Evolutionary conservation across 2,888 invertebrate species (phyloP), one percentile per base, ranked within the genome.

Genomic region (Eremobia ochroleuca): DNA sequence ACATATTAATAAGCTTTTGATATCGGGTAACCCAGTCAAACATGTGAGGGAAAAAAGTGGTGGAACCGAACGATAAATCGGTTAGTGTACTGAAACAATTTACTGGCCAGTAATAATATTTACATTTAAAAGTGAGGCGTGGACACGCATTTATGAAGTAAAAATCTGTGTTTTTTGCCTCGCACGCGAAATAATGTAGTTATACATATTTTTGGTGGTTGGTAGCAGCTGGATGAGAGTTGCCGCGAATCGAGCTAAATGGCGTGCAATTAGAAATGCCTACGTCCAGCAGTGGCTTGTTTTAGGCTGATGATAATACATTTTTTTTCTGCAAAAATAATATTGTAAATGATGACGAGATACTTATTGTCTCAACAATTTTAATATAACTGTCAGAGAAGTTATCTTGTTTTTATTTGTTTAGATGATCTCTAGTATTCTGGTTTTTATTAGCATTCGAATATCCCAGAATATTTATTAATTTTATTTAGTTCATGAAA

Each of bases 61-160:
- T 72, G 79, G 40, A 25, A 58, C 37, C 55, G 15, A 28, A 61
- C 76, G 82, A 85, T 82, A 85, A 78, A 71, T 71, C 71, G 52
- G 59, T 76, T 71, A 76, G 67, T 76, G 61, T 62, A 49, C 61
- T 52, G 40, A 69, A 58, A 69, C 65, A 85, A 72, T 82, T 85
- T 65, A 67, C 59, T 61, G 70, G 68, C 31, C 46, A 40, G 46
- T 76, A 25, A 68, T 55, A n/a, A 76, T 82, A 82, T 82, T 76
- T 68, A 75, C 37, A 55, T 71, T 72, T 72, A 43, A 76, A 82
- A 72, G 28, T 66, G 76, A 71, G 46, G 49, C 77, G 68, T 72
- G 77, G 37, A n/a, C 18, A 34, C 68, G 76, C 82, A 82, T 85
- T 72, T 70, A 72, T 71, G 28, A 31, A 34, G 34, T 34, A 40